These are phyloP conservation scores for Trichogramma dendrolimi DNA, from an alignment of 2,888 invertebrate species.

Conservation along the genomic window DNA sequence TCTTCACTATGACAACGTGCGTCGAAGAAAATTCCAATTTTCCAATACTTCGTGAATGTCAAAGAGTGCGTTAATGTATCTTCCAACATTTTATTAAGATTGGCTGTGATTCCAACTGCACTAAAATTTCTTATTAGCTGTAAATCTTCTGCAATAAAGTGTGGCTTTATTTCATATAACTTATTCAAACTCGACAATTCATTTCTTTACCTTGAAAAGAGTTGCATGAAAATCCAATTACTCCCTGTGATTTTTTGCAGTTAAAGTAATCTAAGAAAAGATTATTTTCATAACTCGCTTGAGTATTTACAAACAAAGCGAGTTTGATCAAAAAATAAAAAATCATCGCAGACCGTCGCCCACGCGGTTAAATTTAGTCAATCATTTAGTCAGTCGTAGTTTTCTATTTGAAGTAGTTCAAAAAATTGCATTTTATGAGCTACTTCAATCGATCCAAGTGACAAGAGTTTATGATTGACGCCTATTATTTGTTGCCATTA, in stretches of 20 bases:
- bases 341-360: background rate
- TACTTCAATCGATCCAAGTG: too few relatives aligned
- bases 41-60: background rate
- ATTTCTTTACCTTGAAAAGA: constrained; percentile 1
- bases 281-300: background rate
- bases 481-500: too few relatives aligned
- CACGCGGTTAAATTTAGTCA: too few relatives aligned
- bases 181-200: background rate
- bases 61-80: background rate
- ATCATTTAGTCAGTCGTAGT: too few relatives aligned
- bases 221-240: constrained; percentile 6
- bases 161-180: background rate
- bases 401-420: too few relatives aligned
- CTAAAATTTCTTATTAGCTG: background rate
- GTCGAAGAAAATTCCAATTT: background rate
- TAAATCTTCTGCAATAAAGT: background rate
- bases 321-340: background rate
- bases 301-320: background rate
- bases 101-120: background rate
- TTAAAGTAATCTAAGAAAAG: constrained; percentile 6
- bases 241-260: background rate
- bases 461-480: too few relatives aligned
- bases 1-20: background rate
- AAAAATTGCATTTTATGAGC: too few relatives aligned
- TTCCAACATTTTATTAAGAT: background rate